Percentiles rank a stretch among this genome's conserved stretches.
Evolutionary conservation across 37 sponge, comb jelly and placozoan genomes (phyloP).

Genomic region (Beroe forskalii): DNA sequence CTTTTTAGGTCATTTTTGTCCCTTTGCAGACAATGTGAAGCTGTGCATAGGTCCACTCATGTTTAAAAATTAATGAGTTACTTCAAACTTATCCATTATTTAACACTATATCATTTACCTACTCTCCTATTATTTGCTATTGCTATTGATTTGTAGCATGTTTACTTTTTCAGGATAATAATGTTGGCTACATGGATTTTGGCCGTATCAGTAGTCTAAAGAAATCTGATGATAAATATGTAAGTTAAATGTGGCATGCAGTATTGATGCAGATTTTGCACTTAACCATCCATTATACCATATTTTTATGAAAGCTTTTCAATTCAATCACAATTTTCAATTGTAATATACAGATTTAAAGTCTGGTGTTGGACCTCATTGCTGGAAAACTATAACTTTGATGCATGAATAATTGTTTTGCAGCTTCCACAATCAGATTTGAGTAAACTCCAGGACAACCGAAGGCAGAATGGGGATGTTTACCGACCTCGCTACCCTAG

Average conservation of each 20-base stretch:
- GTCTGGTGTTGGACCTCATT: not conserved
- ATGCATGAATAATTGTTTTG: not conserved
- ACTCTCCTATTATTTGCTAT: not conserved
- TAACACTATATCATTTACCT: too few relatives aligned
- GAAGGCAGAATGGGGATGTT: not conserved
- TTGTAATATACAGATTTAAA: not conserved
- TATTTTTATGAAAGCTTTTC: not conserved
- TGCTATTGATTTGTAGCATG: not conserved
- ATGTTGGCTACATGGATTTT: not conserved
- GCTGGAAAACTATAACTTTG: not conserved
- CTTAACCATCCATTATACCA: not conserved
- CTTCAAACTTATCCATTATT: not conserved
- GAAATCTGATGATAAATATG: constrained; percentile 4
- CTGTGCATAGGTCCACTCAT: too few relatives aligned
- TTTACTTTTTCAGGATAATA: constrained; percentile 13
- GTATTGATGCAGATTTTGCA: not conserved
- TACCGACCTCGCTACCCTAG: constrained; percentile 43
- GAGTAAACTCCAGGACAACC: not conserved
- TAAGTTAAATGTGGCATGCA: too few relatives aligned
- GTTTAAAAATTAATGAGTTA: not conserved
- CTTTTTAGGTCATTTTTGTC: too few relatives aligned
- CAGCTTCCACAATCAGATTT: not conserved
- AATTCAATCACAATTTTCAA: too few relatives aligned
- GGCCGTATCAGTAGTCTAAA: not conserved
- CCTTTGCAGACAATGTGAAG: too few relatives aligned